Conservation (phyloP, 2,113 vertebrate species). For the Phyllostomus discolor region DNA sequence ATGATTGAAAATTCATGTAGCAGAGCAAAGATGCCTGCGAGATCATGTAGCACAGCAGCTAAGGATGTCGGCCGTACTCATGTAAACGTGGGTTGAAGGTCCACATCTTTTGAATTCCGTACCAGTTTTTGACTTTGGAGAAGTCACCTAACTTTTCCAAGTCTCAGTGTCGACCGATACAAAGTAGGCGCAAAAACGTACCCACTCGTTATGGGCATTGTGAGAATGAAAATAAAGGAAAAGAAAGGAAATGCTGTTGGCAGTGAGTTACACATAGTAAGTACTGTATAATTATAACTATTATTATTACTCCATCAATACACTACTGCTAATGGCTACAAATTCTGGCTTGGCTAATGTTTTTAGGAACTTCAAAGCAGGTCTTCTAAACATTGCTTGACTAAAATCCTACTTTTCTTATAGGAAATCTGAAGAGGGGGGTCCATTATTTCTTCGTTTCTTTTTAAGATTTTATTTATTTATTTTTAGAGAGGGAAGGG, state of each 20-base stretch:
- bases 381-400: neutral
- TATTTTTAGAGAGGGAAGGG: no score
- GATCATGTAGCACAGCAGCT: neutral
- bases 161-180: neutral
- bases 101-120: neutral
- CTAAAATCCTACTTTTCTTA: neutral
- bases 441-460: neutral
- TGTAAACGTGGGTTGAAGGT: neutral
- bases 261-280: neutral
- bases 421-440: neutral
- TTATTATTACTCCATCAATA: neutral
- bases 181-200: neutral
- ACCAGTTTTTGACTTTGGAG: neutral
- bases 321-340: neutral
- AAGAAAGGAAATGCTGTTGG: neutral
- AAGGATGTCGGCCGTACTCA: neutral
- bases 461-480: no score
- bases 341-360: neutral
- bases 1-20: neutral
- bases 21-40: neutral
- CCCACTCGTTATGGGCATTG: neutral
- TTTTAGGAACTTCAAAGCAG: neutral
- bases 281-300: neutral
- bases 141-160: neutral
- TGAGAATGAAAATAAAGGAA: neutral